Evolutionary conservation across 1,140 invertebrate genomes (phyloP).

Genomic region (honey bee (Apis mellifera)): Amel_HAv3.1 CM009933.2:2865501-2866000

Average conservation of each 20-base stretch:
- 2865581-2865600: conserved; percentile 6
- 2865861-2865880: conserved; percentile 51
- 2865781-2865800: conserved; percentile 62
- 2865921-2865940: conserved; percentile 53
- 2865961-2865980: background rate
- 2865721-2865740: background rate
- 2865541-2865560: conserved; percentile 51
- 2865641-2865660: background rate
- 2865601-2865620: background rate
- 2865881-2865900: conserved; percentile 67
- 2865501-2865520: background rate
- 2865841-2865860: conserved; percentile 60
- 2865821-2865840: conserved; percentile 58
- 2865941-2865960: conserved; percentile 14
- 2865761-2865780: conserved; percentile 15
- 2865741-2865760: conserved; percentile 30
- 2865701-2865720: background rate
- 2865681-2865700: background rate
- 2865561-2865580: background rate
- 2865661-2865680: background rate
- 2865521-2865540: conserved; percentile 27
- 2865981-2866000: conserved; percentile 21
- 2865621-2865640: background rate
- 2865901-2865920: conserved; percentile 72
- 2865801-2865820: conserved; percentile 73